Conservation (phyloP, 2,888 invertebrate species). For the Agrotis segetum region DNA sequence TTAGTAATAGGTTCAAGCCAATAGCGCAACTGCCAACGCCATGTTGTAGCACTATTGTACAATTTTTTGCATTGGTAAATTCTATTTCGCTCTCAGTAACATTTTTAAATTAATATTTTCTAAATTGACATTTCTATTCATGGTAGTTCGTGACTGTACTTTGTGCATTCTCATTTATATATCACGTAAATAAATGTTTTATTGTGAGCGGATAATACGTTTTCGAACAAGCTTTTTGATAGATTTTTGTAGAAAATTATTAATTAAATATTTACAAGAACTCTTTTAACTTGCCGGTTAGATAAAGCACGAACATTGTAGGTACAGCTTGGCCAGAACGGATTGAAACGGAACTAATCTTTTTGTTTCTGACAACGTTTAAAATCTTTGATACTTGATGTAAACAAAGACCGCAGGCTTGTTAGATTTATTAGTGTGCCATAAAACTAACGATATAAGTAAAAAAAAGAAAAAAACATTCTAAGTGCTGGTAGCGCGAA, state of each 20-base stretch:
- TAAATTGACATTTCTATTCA: background rate
- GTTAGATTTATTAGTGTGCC: too few relatives aligned
- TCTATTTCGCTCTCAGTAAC: background rate
- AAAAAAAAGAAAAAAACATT: too few relatives aligned
- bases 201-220: background rate
- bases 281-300: too few relatives aligned
- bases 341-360: too few relatives aligned
- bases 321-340: too few relatives aligned
- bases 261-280: background rate
- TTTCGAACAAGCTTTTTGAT: background rate
- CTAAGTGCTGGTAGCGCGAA: too few relatives aligned
- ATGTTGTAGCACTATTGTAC: background rate
- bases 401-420: too few relatives aligned
- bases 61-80: background rate
- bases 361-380: too few relatives aligned
- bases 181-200: constrained; percentile 30
- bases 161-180: background rate
- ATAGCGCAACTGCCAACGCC: background rate
- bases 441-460: too few relatives aligned
- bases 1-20: background rate
- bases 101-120: background rate
- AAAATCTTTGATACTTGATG: too few relatives aligned
- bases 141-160: background rate
- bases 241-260: background rate
- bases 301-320: too few relatives aligned